A percentile compares a stretch with the other conserved stretches of the same genome.
phyloP scores from a whole-genome alignment of 2,113 vertebrate genomes.

The Actenoides lindsayi region DNA sequence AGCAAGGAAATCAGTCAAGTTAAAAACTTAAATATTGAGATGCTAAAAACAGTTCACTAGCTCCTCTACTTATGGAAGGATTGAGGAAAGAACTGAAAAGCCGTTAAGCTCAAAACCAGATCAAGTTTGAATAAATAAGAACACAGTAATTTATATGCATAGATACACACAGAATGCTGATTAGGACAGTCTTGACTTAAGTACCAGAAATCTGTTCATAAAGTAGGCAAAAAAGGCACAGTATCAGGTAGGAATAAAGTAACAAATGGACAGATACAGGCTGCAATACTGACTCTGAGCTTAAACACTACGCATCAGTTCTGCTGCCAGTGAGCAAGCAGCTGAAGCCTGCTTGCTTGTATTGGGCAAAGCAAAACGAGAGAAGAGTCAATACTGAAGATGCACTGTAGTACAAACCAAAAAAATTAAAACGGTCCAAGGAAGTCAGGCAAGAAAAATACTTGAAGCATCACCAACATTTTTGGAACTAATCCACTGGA shows the following conservation, averaged over 20 bases:
- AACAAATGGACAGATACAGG: background rate
- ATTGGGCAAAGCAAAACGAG: background rate
- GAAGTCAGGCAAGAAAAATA: background rate
- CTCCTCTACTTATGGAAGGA: background rate
- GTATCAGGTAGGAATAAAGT: background rate
- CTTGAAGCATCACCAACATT: background rate
- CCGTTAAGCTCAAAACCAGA: constrained; percentile 8
- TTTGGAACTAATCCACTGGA: background rate
- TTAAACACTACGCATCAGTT: background rate
- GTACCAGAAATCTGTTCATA: constrained; percentile 10
- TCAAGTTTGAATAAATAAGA: constrained; percentile 15
- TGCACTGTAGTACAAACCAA: background rate
- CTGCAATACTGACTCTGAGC: background rate
- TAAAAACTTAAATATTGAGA: constrained; percentile 19
- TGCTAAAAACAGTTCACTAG: constrained; percentile 1
- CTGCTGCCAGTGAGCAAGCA: background rate
- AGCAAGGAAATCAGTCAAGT: constrained; percentile 22
- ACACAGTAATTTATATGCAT: constrained; percentile 24
- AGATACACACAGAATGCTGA: background rate
- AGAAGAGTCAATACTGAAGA: background rate
- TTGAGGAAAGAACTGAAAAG: constrained; percentile 6
- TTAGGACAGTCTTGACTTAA: background rate
- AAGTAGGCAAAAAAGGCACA: constrained; percentile 21
- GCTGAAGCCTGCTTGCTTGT: background rate
- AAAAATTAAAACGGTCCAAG: background rate